Conservation (phyloP, 2,888 invertebrate genomes). For the Diaphora mendica region DNA sequence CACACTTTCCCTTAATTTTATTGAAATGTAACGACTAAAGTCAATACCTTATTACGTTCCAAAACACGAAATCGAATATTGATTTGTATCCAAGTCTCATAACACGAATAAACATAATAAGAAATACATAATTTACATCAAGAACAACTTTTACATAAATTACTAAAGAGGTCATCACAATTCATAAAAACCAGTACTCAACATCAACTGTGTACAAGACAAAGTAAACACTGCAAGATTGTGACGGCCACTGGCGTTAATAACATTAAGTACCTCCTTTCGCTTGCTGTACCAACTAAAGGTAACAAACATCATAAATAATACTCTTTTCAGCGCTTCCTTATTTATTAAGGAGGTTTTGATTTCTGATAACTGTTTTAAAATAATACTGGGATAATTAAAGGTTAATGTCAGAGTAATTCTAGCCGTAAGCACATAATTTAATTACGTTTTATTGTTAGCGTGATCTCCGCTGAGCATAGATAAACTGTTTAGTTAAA, state of each 20-base stretch:
- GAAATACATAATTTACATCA: neutral
- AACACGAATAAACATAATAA: neutral
- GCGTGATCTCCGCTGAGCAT: neutral
- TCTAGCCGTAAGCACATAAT: neutral
- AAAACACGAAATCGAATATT: neutral
- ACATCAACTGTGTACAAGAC: slow-evolving; percentile 15
- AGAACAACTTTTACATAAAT: slow-evolving; percentile 1
- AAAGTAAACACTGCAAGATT: slow-evolving; percentile 33
- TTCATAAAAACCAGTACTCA: slow-evolving; percentile 6
- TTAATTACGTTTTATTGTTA: slow-evolving; percentile 4
- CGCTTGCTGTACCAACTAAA: slow-evolving; percentile 18
- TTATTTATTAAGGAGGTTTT: neutral
- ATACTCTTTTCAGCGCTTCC: neutral
- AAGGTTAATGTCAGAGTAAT: neutral
- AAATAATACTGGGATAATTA: neutral
- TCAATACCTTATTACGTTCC: neutral
- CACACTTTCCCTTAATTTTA: no score
- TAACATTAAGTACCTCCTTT: slow-evolving; percentile 36
- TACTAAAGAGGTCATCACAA: slow-evolving; percentile 12
- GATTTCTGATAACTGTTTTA: neutral
- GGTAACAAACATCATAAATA: neutral
- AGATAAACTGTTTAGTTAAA: neutral
- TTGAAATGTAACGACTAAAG: neutral
- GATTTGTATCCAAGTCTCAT: neutral
- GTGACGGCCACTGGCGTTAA: slow-evolving; percentile 35